Base-by-base conservation (phyloP, 2,113 vertebrate genomes). In the Porphyrio hochstetteri region DNA sequence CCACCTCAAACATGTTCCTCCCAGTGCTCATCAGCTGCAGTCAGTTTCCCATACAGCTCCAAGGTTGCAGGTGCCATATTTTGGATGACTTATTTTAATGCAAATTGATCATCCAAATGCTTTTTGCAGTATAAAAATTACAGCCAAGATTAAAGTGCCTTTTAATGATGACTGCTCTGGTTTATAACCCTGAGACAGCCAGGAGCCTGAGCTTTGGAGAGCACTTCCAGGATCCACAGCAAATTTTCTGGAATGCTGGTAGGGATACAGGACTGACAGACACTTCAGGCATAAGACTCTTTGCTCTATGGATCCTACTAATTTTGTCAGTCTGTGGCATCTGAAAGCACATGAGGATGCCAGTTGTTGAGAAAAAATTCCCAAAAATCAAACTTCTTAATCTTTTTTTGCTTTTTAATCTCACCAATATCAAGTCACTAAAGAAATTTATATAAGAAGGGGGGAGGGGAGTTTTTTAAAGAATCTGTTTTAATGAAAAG, bases 141-240 rank as follows among this genome's bases (percentile, higher is more conserved):
- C 78, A 95, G 78, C 96, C 93, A 93, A 85, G 50, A 80, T 71
- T 76, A 76, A 94, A 95, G 67, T 91, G 82, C 71, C 87, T 95
- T 91, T 94, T 88, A 94, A 91, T 87, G 83, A 79, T 55, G 77
- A 53, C 77, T 72, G 77, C 40, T 82, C 68, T 74, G 68, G 86
- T 95, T 96, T 94, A 94, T 68, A 92, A 12, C 71, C 36, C 42
- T 55, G 86, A 93, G 90, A 82, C 52, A 88, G 46, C 19, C 80
- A 95, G 72, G 59, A 94, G 80, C 53, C 68, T 17, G 21, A 86
- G 76, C 71, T 83, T 76, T 12, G 36, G 64, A 88, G 25, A n/a
- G 31, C 23, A 18, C n/a, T 52, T 11, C 68, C 42, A 79, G 33
- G 36, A 63, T 67, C 40, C 36, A 60, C 15, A 40, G 72, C 38